Evolutionary conservation across 1,140 invertebrate species (phyloP).

Genomic region (Pseudomyrmex sp.): DNA sequence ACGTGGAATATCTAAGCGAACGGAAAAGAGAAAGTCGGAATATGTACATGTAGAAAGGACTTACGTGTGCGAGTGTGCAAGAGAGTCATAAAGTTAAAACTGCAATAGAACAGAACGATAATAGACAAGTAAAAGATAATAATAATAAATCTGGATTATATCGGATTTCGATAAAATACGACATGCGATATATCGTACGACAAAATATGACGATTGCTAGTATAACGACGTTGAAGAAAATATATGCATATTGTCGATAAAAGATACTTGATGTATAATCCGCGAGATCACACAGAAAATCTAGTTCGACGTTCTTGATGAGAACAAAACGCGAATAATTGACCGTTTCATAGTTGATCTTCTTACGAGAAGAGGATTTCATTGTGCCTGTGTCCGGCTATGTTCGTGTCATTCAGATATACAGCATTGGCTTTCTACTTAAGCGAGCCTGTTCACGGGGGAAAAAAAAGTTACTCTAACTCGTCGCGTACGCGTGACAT

Average conservation of each 20-base stretch:
- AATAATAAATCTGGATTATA: neutral
- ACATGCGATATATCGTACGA: neutral
- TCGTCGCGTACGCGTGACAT: neutral
- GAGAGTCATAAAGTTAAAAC: too few relatives aligned
- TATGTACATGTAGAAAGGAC: neutral
- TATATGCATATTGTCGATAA: neutral
- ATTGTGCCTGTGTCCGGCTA: neutral
- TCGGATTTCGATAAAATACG: neutral
- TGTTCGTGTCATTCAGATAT: constrained; percentile 8
- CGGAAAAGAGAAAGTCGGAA: constrained; percentile 24
- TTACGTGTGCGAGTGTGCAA: neutral
- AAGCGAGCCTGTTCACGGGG: neutral
- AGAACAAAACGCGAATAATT: neutral
- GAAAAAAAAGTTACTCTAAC: neutral
- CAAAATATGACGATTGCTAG: neutral
- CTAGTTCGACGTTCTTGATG: constrained; percentile 4
- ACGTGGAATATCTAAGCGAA: constrained; percentile 19
- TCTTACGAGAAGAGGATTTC: neutral
- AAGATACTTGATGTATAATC: neutral
- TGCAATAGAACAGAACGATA: neutral
- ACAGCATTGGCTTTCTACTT: neutral
- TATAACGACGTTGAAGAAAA: neutral
- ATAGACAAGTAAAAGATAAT: neutral
- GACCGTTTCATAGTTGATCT: neutral
- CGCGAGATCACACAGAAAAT: neutral